Conservation (phyloP, 2,888 invertebrate species). For the Gryllus longicercus region DNA sequence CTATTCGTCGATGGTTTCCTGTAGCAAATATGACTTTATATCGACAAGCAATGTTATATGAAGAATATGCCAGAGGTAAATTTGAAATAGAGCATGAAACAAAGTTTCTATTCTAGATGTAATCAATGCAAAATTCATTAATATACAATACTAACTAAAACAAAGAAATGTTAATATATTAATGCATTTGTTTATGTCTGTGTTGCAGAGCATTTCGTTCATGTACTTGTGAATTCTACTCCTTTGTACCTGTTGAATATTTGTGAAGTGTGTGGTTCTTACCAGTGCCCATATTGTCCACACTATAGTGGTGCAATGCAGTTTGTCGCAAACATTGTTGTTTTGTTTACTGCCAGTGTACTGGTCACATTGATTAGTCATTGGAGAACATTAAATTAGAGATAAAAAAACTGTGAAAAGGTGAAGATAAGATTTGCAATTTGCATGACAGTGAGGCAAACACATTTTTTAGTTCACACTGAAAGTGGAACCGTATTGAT, state of each 20-base stretch:
- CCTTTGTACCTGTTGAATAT: constrained; percentile 48
- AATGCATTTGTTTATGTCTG: too few relatives aligned
- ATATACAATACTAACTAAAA: too few relatives aligned
- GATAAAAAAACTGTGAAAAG: too few relatives aligned
- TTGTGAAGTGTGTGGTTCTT: constrained; percentile 52
- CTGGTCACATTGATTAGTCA: not conserved
- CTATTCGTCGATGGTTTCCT: constrained; percentile 54
- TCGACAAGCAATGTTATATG: constrained; percentile 52
- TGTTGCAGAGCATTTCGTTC: constrained; percentile 44
- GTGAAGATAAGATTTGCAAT: too few relatives aligned
- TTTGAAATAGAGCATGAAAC: not conserved
- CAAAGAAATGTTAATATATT: too few relatives aligned
- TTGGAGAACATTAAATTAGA: not conserved
- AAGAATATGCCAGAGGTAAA: constrained; percentile 55
- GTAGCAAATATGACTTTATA: constrained; percentile 55
- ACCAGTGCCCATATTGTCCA: constrained; percentile 52
- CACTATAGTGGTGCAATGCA: constrained; percentile 41
- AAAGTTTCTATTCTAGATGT: not conserved
- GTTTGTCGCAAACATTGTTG: not conserved
- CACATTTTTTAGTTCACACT: too few relatives aligned
- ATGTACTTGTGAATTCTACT: constrained; percentile 44
- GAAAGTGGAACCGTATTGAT: too few relatives aligned
- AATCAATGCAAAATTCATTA: too few relatives aligned
- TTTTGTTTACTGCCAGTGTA: not conserved
- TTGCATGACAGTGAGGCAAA: too few relatives aligned